Conservation (phyloP, 2,797 vertebrate genomes). For the Graptemys geographica region DNA sequence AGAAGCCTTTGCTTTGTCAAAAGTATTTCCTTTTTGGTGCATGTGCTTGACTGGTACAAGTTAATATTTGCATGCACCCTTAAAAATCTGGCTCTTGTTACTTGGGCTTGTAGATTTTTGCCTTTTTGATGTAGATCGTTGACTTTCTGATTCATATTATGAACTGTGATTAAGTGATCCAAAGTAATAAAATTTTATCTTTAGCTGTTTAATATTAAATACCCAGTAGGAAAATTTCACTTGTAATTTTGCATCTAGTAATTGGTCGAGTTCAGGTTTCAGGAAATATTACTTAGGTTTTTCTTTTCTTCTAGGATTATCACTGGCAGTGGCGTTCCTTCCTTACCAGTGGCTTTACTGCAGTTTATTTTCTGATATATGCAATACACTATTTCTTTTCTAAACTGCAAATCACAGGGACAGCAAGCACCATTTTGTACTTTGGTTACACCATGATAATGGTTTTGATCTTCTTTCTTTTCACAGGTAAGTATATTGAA, state of each 20-base stretch:
- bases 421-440: slow-evolving; percentile 94
- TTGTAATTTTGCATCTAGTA: neutral
- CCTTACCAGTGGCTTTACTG: slow-evolving; percentile 95
- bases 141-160: neutral
- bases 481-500: slow-evolving; percentile 85
- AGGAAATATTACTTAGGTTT: neutral
- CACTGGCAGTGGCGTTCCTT: slow-evolving; percentile 98
- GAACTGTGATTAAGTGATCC: neutral
- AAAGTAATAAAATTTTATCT: neutral
- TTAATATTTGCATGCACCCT: neutral
- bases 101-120: neutral
- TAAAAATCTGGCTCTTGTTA: neutral
- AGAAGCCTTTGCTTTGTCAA: neutral
- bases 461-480: slow-evolving; percentile 96
- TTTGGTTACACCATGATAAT: slow-evolving; percentile 97
- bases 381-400: slow-evolving; percentile 96
- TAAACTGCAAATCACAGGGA: slow-evolving; percentile 93
- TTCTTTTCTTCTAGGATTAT: slow-evolving; percentile 85
- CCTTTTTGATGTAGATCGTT: neutral
- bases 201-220: neutral
- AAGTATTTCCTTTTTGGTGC: neutral
- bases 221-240: neutral
- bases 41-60: rapidly evolving
- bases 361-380: slow-evolving; percentile 93
- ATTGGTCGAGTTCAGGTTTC: rapidly evolving